Evolutionary conservation across 2,797 vertebrate genomes (phyloP).

Genomic region (Pagetopsis macropterus): DNA sequence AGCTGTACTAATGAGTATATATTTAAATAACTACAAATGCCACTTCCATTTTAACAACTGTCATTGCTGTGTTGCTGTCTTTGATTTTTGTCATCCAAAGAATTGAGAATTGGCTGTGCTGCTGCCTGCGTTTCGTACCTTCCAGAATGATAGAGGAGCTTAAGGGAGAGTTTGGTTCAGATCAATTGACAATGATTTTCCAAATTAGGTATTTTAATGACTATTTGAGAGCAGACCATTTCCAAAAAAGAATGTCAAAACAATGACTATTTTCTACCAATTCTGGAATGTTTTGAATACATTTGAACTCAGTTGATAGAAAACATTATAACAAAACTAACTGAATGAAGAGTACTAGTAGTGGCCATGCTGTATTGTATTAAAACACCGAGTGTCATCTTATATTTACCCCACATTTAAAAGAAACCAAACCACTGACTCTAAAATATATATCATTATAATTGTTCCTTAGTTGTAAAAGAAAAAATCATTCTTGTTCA

Average conservation of each 20-base stretch:
- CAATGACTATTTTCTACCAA: background rate
- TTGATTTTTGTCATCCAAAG: background rate
- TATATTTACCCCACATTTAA: constrained; percentile 42
- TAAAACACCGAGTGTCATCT: constrained; percentile 21
- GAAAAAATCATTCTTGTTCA: constrained; percentile 71
- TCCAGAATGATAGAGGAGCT: background rate
- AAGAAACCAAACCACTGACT: constrained; percentile 45
- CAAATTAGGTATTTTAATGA: background rate
- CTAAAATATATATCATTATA: constrained; percentile 48
- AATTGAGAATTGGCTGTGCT: background rate
- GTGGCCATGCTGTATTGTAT: constrained; percentile 23
- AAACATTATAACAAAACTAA: background rate
- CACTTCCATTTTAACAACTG: constrained; percentile 28
- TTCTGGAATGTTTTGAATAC: background rate
- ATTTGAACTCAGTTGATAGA: background rate
- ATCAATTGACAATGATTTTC: constrained; percentile 1
- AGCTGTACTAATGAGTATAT: background rate
- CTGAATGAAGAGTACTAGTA: constrained; percentile 1
- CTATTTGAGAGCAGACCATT: background rate
- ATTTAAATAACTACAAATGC: constrained; percentile 17
- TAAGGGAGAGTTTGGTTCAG: background rate
- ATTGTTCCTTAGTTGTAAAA: constrained; percentile 11
- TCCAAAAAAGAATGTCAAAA: background rate
- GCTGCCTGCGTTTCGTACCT: background rate
- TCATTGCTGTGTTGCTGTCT: constrained; percentile 20